Evolutionary conservation across 2,888 invertebrate species (phyloP), one percentile per base, ranked within the genome.

Genomic region (Tetranychus piercei): DNA sequence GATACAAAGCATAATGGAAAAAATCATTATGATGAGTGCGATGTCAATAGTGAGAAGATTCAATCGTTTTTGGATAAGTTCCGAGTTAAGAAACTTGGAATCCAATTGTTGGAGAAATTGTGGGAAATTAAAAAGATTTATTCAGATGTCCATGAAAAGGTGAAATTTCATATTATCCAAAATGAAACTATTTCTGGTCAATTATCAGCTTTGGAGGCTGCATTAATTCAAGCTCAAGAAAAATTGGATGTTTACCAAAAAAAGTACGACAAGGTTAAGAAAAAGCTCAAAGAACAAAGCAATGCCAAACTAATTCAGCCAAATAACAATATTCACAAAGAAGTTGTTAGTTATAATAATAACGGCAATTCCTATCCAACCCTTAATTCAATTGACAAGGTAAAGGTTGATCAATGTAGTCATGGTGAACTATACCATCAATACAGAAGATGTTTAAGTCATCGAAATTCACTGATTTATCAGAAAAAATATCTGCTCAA

Each of bases 401-500:
- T 55, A 2, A 55, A 55, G 55, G 55, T 55, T 55, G 55, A 55
- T 55, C 55, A 69, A 18, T 23, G 20, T 20, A 23, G n/a, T 34
- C 69, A 69, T 9, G n/a, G 34, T 69, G 69, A 69, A 23, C 69
- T 69, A 11, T 69, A 69, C n/a, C 34, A 23, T n/a, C 20, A 69
- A n/a, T 69, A 23, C 11, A 9, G 34, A 69, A 71, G 72, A 71
- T 71, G 72, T 71, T 44, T 94, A 81, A 92, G 92, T 80, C 90
- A 89, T 80, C 87, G 90, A 76, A 93, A 92, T 82, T 90, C 93
- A 18, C 84, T 95, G 74, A 87, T 90, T 74, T 94, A 90, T 86
- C 95, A 95, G 84, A 95, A 95, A 83, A 87, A 89, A 23, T 94
- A 93, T 82, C 83, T 95, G 74, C 86, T 90, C 77, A 86, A 89